These are phyloP conservation scores for Carapus acus DNA, from an alignment of 2,797 vertebrate species.

Conservation along the genomic window DNA sequence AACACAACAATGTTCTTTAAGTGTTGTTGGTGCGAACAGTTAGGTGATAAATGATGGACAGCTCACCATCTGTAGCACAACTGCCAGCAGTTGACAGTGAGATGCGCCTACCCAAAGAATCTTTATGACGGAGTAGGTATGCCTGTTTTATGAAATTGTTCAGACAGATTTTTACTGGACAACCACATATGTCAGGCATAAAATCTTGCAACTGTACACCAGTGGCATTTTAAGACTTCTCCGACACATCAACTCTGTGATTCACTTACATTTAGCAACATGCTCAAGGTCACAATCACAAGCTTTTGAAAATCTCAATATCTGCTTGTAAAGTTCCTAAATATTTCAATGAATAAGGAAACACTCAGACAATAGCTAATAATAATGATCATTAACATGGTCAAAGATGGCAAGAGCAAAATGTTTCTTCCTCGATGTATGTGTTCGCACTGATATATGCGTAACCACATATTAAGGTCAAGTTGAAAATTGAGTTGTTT, in stretches of 20 bases:
- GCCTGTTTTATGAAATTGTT: constrained; percentile 5
- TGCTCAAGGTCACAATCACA: background rate
- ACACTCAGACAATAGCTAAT: too few species aligned
- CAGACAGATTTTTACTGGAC: constrained; percentile 10
- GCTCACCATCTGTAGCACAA: too few species aligned
- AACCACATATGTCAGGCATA: background rate
- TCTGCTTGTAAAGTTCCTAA: too few species aligned
- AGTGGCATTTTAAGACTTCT: constrained; percentile 69
- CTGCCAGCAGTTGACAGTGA: too few species aligned
- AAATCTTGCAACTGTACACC: constrained; percentile 57
- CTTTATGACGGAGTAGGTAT: background rate
- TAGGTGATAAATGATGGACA: constrained; percentile 22
- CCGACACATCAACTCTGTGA: constrained; percentile 38
- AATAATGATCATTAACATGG: too few species aligned
- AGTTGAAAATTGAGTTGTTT: too few species aligned
- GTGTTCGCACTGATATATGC: too few species aligned
- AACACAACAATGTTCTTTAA: constrained; percentile 11
- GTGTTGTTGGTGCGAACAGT: constrained; percentile 19
- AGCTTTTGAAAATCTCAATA: background rate
- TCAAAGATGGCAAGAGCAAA: too few species aligned
- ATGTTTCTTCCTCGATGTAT: too few species aligned
- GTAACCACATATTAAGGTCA: too few species aligned
- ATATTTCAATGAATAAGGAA: too few species aligned
- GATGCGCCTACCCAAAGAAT: too few species aligned
- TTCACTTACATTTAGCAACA: constrained; percentile 3